These are phyloP conservation scores for Dermolepida albohirtum DNA, from an alignment of 2,888 invertebrate species.

Conservation along the genomic window DNA sequence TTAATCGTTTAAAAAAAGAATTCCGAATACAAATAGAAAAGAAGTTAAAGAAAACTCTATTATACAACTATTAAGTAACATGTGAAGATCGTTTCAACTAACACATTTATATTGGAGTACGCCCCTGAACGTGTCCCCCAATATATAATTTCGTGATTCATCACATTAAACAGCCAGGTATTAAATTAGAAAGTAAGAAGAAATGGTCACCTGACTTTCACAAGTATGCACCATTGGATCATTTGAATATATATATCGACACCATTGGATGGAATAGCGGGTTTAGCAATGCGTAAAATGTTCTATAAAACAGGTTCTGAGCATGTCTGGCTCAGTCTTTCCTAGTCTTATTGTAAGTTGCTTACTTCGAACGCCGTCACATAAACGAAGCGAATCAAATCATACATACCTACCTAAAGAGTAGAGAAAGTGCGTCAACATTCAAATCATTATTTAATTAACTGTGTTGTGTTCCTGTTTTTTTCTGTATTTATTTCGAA, in stretches of 20 bases:
- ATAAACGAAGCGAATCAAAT: too few species aligned
- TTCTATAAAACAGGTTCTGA: slow-evolving; percentile 51
- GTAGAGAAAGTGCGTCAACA: slow-evolving; percentile 12
- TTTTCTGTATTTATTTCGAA: slow-evolving; percentile 1
- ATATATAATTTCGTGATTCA: background rate
- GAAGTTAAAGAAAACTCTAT: too few species aligned
- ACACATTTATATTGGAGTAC: background rate
- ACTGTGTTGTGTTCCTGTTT: background rate
- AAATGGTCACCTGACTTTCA: slow-evolving; percentile 16
- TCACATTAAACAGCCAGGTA: background rate
- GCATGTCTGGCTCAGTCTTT: slow-evolving; percentile 41
- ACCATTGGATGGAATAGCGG: slow-evolving; percentile 45
- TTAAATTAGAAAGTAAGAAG: slow-evolving; percentile 27
- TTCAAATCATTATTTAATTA: too few species aligned
- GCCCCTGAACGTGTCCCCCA: background rate
- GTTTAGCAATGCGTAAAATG: slow-evolving; percentile 48
- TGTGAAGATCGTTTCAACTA: too few species aligned
- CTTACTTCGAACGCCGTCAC: background rate
- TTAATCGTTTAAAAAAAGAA: too few species aligned
- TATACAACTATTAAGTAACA: too few species aligned
- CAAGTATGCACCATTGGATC: slow-evolving; percentile 8
- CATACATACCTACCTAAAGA: background rate
- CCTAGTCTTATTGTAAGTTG: slow-evolving; percentile 16
- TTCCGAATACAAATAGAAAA: too few species aligned
- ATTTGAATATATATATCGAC: slow-evolving; percentile 9